phyloP scores from a whole-genome alignment of 2,888 invertebrate species.

The Amorpha juglandis region DNA sequence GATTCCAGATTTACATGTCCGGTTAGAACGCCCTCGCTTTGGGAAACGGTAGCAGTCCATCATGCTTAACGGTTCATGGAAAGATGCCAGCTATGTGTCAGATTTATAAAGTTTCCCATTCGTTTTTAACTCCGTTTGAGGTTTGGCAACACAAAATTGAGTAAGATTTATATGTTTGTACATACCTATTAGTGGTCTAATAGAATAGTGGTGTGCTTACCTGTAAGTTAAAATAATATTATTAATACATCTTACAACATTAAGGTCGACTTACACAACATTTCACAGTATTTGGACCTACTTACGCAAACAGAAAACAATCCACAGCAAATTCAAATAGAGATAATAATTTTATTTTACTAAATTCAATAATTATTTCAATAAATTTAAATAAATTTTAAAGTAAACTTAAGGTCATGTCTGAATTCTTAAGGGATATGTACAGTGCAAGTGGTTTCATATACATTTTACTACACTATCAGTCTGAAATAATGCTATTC shows the following conservation, averaged over 20 bases:
- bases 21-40: not conserved
- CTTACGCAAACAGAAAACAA: too few relatives aligned
- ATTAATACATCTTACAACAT: not conserved
- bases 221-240: not conserved
- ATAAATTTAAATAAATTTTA: too few relatives aligned
- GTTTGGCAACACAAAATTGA: not conserved
- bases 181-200: not conserved
- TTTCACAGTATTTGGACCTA: too few relatives aligned
- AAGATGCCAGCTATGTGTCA: slow-evolving; percentile 15
- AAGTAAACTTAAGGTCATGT: too few relatives aligned
- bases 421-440: too few relatives aligned
- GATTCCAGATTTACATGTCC: not conserved
- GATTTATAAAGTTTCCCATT: not conserved
- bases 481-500: too few relatives aligned
- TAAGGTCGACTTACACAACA: too few relatives aligned
- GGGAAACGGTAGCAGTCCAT: not conserved
- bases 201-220: not conserved
- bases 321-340: too few relatives aligned
- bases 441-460: too few relatives aligned
- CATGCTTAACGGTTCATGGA: slow-evolving; percentile 7
- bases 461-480: too few relatives aligned
- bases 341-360: too few relatives aligned
- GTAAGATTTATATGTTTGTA: not conserved
- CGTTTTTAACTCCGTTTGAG: not conserved
- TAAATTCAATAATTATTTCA: too few relatives aligned